Base-by-base conservation (phyloP, 1,140 invertebrate genomes). In the Drosophila kikkawai region DNA sequence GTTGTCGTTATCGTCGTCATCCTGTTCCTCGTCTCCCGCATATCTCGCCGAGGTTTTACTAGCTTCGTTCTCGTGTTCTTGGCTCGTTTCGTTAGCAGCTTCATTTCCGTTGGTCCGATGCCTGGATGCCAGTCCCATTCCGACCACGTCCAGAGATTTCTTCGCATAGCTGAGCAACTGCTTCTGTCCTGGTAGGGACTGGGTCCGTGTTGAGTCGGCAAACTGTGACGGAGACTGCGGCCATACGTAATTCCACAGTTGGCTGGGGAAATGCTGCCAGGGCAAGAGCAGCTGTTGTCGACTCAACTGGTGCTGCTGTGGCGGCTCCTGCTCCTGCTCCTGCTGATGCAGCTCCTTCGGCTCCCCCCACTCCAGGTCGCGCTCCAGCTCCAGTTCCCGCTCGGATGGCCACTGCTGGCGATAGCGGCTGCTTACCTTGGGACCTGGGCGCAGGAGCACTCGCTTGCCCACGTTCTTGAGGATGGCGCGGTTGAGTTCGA, bases 381-480 rank as follows among this genome's bases (percentile, higher is more conserved):
- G 55, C 26, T 80, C 56, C 56, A 59, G 26, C 2, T 64, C 36
- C 29, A 60, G 37, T 17, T 68, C 44, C 63, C 66, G 37, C 63
- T 41, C 36, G 19, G 47, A 17, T 50, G 66, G 63, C 61, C 70
- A 67, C 22, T 67, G 71, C 34, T 82, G 53, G 41, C 71, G 44
- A 58, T 75, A 75, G 13, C 47, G 74, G n/a, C 63, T 61, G 47
- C 44, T 64, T 34, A 47, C 66, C 71, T 50, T 77, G 26, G 79
- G 19, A 45, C 36, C 42, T 12, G 67, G 61, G 26, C 70, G 67
- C 34, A 79, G 50, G n/a, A 75, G 60, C 58, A 94, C 93, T 55
- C 94, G 94, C 91, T 95, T 95, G 79, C 94, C 94, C 56, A 95
- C 94, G 70, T 94, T 94, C 79, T 95, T 94, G 74, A 95, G 81